Evolutionary conservation across 2,888 invertebrate species (phyloP).

Genomic region (Xestia rhomboidea): DNA sequence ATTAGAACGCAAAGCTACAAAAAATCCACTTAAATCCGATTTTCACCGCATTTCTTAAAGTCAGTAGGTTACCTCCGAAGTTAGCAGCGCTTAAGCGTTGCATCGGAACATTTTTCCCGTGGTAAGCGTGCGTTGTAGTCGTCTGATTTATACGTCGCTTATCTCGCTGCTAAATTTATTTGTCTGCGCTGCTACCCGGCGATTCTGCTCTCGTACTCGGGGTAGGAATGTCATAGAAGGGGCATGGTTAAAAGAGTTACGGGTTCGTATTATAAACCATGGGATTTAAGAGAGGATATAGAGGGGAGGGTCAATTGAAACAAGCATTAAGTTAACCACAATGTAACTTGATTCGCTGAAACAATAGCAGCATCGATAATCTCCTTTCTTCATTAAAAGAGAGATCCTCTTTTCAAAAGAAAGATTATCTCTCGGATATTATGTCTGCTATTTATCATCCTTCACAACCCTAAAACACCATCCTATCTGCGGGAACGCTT

Average conservation of each 20-base stretch:
- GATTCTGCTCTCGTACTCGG: slow-evolving; percentile 77
- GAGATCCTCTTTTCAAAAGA: background rate
- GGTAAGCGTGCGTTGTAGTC: slow-evolving; percentile 73
- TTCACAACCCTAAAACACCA: too few relatives aligned
- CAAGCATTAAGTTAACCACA: background rate
- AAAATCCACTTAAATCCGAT: slow-evolving; percentile 24
- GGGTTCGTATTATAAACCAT: background rate
- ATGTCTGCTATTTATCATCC: too few relatives aligned
- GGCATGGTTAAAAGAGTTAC: slow-evolving; percentile 31
- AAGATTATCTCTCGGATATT: too few relatives aligned
- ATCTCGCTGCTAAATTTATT: slow-evolving; percentile 89
- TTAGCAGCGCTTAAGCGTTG: slow-evolving; percentile 53
- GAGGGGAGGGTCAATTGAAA: background rate
- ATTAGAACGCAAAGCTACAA: slow-evolving; percentile 4
- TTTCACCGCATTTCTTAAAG: slow-evolving; percentile 52
- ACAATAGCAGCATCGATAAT: background rate
- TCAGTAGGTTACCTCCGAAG: slow-evolving; percentile 61
- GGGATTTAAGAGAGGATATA: background rate
- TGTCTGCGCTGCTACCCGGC: slow-evolving; percentile 86
- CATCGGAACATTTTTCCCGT: slow-evolving; percentile 73
- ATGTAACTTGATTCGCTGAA: background rate
- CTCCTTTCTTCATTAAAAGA: background rate
- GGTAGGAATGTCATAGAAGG: slow-evolving; percentile 67
- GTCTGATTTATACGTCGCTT: slow-evolving; percentile 89
- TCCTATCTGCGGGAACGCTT: too few relatives aligned